Evolutionary conservation across 2,888 invertebrate species (phyloP).

Genomic region (Tridacna crocea): DNA sequence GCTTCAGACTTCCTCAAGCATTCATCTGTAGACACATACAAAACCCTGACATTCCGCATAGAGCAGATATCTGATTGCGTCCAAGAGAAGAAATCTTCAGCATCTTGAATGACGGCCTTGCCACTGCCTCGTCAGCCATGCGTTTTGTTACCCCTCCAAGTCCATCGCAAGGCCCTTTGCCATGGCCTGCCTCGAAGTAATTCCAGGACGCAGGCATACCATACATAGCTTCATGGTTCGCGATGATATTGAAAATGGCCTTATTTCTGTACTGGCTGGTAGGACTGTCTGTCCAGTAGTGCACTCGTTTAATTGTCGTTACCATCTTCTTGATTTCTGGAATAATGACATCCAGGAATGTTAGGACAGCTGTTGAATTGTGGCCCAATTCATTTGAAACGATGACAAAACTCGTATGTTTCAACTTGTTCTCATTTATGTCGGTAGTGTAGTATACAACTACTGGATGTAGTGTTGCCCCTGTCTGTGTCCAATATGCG

Average conservation of each 20-base stretch:
- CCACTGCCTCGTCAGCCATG: slow-evolving; percentile 50
- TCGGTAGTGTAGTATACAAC: slow-evolving; percentile 32
- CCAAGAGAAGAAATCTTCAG: slow-evolving; percentile 25
- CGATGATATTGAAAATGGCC: slow-evolving; percentile 49
- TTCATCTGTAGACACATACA: slow-evolving; percentile 14
- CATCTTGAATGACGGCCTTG: slow-evolving; percentile 34
- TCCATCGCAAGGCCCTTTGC: slow-evolving; percentile 60
- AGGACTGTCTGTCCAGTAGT: slow-evolving; percentile 57
- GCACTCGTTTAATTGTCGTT: slow-evolving; percentile 21
- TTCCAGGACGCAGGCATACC: slow-evolving; percentile 53
- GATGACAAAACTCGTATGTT: slow-evolving; percentile 34
- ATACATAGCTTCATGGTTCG: slow-evolving; percentile 43
- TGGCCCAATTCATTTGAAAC: slow-evolving; percentile 31
- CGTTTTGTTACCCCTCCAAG: slow-evolving; percentile 53
- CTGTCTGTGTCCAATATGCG: slow-evolving; percentile 26
- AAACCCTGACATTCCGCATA: slow-evolving; percentile 10
- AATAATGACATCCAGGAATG: slow-evolving; percentile 16
- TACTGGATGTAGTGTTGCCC: slow-evolving; percentile 24
- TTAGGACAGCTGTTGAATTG: slow-evolving; percentile 24
- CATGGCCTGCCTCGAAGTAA: slow-evolving; percentile 57
- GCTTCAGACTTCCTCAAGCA: slow-evolving; percentile 6
- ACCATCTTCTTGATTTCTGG: slow-evolving; percentile 23
- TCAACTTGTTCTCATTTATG: slow-evolving; percentile 24
- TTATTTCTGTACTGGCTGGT: too few species aligned
- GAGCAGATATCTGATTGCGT: slow-evolving; percentile 16